Base-by-base conservation (phyloP, 2,797 vertebrate species). In the Kryptopterus vitreolus region DNA sequence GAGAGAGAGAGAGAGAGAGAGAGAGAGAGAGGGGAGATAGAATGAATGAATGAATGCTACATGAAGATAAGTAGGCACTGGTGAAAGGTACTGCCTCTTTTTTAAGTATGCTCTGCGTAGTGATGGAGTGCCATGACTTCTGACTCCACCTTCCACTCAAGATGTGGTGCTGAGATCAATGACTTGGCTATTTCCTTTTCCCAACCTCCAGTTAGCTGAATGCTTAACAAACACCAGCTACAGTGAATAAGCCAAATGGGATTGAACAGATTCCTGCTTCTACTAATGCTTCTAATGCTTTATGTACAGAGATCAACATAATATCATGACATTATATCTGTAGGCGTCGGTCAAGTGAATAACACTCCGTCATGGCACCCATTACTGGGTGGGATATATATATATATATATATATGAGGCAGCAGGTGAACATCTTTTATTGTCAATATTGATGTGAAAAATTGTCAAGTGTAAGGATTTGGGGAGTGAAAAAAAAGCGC, bases 81-180 rank as follows among this genome's bases (percentile, higher is more conserved):
- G 70, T 35, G 71, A 29, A 74, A 81, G 78, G 74, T 48, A 72
- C 33, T 70, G 48, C 57, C 70, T n/a, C 69, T 75, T 77, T 53
- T 35, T 76, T 71, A 59, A 16, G 12, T 43, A 78, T 57, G 68
- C 72, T 31, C 20, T 43, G 66, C 26, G 68, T 46, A 65, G 18
- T 46, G 29, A 24, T 59, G 31, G 52, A 77, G 24, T n/a, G 22
- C 70, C 26, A 81, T 55, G 63, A 62, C 77, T 72, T 79, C 31
- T n/a, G 52, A 76, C 69, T 80, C 73, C n/a, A 66, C 82, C 46
- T 81, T 84, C 35, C 75, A 79, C 76, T 84, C 62, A 70, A 69
- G 77, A 43, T 82, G 78, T 59, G 53, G 18, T 22, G 29, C 29
- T 9, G 26, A 76, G 62, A 75, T 78, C 66, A 72, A 58, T 72